phyloP scores from a whole-genome alignment of 2,113 vertebrate species.

The Archocentrus centrarchus region DNA sequence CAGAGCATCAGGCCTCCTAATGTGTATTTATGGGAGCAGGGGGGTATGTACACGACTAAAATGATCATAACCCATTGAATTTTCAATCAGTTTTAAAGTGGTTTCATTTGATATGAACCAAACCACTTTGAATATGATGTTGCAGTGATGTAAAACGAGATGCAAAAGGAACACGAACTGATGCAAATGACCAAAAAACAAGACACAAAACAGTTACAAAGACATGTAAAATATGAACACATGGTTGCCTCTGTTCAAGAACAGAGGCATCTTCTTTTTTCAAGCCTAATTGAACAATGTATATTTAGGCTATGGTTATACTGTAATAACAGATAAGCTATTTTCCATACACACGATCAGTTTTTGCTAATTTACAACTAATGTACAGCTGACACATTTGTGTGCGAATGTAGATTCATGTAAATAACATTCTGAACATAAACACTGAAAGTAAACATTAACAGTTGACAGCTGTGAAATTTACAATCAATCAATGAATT shows the following conservation, averaged over 20 bases:
- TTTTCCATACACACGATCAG: neutral
- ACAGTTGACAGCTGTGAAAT: neutral
- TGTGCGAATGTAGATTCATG: neutral
- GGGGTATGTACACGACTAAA: neutral
- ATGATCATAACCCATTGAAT: neutral
- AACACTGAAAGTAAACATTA: neutral
- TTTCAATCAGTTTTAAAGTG: neutral
- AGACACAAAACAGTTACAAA: neutral
- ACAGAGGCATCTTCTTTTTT: neutral
- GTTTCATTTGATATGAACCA: neutral
- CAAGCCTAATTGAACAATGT: neutral
- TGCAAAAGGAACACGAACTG: neutral
- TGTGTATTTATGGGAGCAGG: neutral
- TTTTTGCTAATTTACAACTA: neutral
- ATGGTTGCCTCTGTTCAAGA: too few species aligned
- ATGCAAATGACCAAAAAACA: too few species aligned
- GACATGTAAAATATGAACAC: neutral
- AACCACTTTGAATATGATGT: too few species aligned
- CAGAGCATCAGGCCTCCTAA: neutral
- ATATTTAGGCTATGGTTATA: fast-evolving
- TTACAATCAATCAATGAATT: neutral
- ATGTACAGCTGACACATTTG: neutral
- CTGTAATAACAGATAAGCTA: neutral
- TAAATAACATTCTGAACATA: neutral
- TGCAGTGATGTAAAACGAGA: neutral